These are phyloP conservation scores for Tupaia tana DNA, from an alignment of 2,113 vertebrate species.

Conservation along the genomic window DNA sequence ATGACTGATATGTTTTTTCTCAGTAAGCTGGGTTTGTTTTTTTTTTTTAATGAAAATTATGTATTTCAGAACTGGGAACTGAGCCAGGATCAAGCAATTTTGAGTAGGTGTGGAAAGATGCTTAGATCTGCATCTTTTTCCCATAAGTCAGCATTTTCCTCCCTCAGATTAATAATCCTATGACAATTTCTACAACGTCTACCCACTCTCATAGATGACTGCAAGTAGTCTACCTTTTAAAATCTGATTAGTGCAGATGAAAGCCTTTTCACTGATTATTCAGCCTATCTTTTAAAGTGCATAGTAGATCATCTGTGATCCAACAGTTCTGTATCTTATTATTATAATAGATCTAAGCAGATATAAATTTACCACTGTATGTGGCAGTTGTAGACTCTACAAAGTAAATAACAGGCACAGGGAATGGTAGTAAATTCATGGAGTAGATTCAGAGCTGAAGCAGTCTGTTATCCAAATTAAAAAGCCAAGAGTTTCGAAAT, in stretches of 20 bases:
- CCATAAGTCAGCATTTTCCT: conserved; percentile 82
- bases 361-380: background rate
- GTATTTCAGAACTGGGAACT: conserved; percentile 60
- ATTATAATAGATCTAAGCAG: background rate
- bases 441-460: background rate
- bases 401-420: background rate
- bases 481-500: background rate
- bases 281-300: conserved; percentile 40
- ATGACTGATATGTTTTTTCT: conserved; percentile 64
- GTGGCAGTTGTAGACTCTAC: background rate
- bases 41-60: conserved; percentile 73
- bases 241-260: conserved; percentile 78
- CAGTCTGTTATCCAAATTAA: conserved; percentile 29
- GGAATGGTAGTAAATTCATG: background rate
- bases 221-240: conserved; percentile 74
- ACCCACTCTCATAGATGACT: conserved; percentile 72
- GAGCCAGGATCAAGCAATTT: conserved; percentile 79
- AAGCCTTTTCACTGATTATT: conserved; percentile 59
- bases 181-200: conserved; percentile 77
- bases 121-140: conserved; percentile 85
- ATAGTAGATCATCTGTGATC: conserved; percentile 9
- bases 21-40: background rate
- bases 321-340: conserved; percentile 43
- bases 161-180: conserved; percentile 83
- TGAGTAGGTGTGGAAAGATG: conserved; percentile 77